A percentile compares a stretch with the other conserved stretches of the same genome.
Conservation (phyloP, 1,140 invertebrate genomes). For the Caerostris darwini region DNA sequence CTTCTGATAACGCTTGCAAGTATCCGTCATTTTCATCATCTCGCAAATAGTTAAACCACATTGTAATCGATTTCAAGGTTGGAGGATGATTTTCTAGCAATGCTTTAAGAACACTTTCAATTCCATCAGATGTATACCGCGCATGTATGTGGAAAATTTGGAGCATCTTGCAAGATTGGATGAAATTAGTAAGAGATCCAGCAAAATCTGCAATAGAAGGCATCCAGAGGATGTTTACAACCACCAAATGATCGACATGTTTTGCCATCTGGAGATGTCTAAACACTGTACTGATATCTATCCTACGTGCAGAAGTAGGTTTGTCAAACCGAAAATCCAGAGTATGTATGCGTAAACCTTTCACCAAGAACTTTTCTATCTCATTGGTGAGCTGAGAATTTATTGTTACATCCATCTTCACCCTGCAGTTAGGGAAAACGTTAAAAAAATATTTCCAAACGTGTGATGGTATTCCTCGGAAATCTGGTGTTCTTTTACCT, state of each 20-base stretch:
- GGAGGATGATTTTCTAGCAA: background rate
- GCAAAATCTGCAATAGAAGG: background rate
- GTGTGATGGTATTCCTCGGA: background rate
- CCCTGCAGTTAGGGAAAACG: background rate
- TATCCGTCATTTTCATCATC: background rate
- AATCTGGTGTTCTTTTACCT: background rate
- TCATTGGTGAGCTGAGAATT: background rate
- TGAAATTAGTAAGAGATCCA: background rate
- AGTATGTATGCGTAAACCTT: background rate
- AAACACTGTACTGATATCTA: background rate
- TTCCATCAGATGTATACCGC: background rate
- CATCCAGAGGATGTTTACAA: background rate
- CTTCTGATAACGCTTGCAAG: background rate
- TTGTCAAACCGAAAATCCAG: conserved; percentile 4
- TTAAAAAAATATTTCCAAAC: background rate
- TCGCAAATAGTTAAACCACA: background rate
- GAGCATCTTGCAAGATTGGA: background rate
- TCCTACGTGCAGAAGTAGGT: background rate
- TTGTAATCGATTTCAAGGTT: background rate
- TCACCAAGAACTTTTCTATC: background rate
- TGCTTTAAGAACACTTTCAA: background rate
- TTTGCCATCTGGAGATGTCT: background rate
- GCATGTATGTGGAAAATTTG: background rate
- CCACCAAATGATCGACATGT: background rate
- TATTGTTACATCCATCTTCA: background rate